phyloP scores from a whole-genome alignment of 2,797 vertebrate genomes.

The Coregonus sp. region DNA sequence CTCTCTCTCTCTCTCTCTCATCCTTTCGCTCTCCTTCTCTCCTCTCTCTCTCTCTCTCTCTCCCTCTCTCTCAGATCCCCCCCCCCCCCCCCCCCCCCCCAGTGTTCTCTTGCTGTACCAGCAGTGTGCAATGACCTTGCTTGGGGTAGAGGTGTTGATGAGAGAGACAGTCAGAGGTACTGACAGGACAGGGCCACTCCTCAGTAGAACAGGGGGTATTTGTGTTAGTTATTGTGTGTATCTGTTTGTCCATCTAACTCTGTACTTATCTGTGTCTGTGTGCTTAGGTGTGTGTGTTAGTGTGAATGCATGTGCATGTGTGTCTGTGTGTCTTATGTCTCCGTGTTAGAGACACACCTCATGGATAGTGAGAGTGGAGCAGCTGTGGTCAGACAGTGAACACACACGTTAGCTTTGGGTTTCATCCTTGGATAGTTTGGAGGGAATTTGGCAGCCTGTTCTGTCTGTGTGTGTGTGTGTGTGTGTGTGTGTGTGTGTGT shows the following conservation, averaged over 20 bases:
- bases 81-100: not conserved
- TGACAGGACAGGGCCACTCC: constrained; percentile 29
- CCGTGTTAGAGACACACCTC: constrained; percentile 64
- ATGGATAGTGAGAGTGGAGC: constrained; percentile 78
- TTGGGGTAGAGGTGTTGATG: constrained; percentile 35
- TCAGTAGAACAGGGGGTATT: not conserved
- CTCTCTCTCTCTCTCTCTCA: constrained; percentile 12
- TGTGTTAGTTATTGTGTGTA: not conserved
- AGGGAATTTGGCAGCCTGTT: constrained; percentile 69
- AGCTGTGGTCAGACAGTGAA: constrained; percentile 68
- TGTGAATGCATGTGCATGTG: constrained; percentile 9
- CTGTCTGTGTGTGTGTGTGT: constrained; percentile 18
- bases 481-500: constrained; percentile 24
- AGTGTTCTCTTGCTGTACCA: constrained; percentile 16
- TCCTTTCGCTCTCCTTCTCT: constrained; percentile 43
- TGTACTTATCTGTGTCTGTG: constrained; percentile 45
- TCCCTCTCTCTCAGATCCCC: not conserved
- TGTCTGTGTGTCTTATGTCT: constrained; percentile 33
- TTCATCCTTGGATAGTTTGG: constrained; percentile 75
- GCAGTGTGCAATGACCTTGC: constrained; percentile 67
- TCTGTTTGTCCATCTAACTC: not conserved
- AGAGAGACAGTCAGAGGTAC: constrained; percentile 27
- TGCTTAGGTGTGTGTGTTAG: constrained; percentile 32
- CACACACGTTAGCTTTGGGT: constrained; percentile 74
- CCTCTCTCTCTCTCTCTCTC: constrained; percentile 11